Evolutionary conservation across 2,888 invertebrate species (phyloP).

Genomic region (Pardosa pseudoannulata): DNA sequence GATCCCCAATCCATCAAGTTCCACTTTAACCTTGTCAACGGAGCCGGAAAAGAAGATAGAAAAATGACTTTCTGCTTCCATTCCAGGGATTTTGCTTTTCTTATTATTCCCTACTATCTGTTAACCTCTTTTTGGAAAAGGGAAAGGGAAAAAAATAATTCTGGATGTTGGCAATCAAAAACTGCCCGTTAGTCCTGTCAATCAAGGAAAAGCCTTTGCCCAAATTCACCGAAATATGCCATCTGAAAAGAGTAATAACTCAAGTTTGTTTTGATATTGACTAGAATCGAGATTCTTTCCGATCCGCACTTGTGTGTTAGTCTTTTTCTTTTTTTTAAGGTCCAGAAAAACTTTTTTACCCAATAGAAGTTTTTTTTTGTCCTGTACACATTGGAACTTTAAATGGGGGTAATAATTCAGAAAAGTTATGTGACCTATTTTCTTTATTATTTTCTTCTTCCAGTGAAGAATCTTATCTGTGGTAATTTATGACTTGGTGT

Average conservation of each 20-base stretch:
- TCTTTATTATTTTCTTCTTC: too few relatives aligned
- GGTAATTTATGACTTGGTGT: background rate
- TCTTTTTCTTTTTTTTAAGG: background rate
- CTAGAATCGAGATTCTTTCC: background rate
- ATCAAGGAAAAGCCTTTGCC: conserved; percentile 19
- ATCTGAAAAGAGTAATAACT: background rate
- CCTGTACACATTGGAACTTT: background rate
- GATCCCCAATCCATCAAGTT: conserved; percentile 60
- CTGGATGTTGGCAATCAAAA: conserved; percentile 36
- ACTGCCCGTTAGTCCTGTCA: conserved; percentile 44
- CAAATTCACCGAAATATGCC: background rate
- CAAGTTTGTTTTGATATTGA: conserved; percentile 24
- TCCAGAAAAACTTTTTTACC: background rate
- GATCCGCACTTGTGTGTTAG: background rate
- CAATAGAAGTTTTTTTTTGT: background rate
- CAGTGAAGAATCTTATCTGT: background rate
- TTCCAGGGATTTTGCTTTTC: background rate
- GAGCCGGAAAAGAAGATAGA: conserved; percentile 60
- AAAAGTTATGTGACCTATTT: conserved; percentile 1
- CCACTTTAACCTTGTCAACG: conserved; percentile 69
- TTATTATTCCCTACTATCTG: conserved; percentile 51
- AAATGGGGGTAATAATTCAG: background rate
- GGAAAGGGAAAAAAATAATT: conserved; percentile 1
- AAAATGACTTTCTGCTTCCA: conserved; percentile 57
- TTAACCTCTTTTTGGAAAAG: conserved; percentile 55